Base-by-base conservation (phyloP, 2,888 invertebrate genomes). In the Zygaena filipendulae region DNA sequence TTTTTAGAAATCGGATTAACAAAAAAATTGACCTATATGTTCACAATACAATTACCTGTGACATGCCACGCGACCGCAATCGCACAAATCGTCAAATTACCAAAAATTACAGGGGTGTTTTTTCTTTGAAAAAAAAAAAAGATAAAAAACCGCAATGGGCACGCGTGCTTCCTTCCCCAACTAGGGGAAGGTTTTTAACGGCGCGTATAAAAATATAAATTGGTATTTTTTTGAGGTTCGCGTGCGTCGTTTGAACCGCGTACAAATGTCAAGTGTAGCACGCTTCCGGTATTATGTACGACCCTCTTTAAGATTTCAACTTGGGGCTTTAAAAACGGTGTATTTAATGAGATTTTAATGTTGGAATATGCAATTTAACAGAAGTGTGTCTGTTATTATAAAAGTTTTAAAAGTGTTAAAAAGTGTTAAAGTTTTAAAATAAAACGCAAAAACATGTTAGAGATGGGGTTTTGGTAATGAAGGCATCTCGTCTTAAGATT, bases 221-320 rank as follows among this genome's bases (percentile, higher is more conserved):
- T 59, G 48, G 38, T 24, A 54, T 72, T 75, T 70, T 56, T 75
- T 75, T 62, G 50, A 39, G 32, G 43, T 38, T 63, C 74, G 69
- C 71, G 77, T 75, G 74, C 53, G 48, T 35, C 45, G 50, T 38
- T 45, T 47, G 59, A 57, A 56, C 52, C 48, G 44, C 40, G 43
- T 51, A 58, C 47, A 46, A 57, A 66, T 63, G 64, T 66, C 63
- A 60, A 59, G 53, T 46, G 43, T 16, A 27, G 50, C 54, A 45
- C 49, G 52, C 59, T 72, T 75, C 69, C 72, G 57, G 64, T 42
- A 59, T 64, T 63, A 52, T 59, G 44, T 43, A 44, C 38, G 25
- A 52, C 61, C 64, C 64, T 61, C 54, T 45, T 52, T 52, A 47
- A 48, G 42, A 49, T 48, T 48, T 49, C 35, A 39, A 41, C 35